Conservation (phyloP, 2,888 invertebrate species). For the Stenodera caucasica region DNA sequence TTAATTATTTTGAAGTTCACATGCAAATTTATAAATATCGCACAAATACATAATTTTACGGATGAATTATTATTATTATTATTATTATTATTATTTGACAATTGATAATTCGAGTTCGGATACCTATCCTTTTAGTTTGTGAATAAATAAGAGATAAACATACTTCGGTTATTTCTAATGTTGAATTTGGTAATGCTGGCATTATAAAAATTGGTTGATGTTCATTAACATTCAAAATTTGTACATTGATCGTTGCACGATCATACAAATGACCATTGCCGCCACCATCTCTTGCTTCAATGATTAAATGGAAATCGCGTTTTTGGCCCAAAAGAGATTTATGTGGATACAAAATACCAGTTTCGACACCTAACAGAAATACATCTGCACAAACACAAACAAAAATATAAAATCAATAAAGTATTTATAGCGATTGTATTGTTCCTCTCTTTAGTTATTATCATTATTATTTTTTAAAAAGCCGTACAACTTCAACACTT, state of each 20-base stretch:
- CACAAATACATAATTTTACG: too few species aligned
- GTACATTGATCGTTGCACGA: conserved; percentile 72
- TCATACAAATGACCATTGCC: conserved; percentile 69
- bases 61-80: too few species aligned
- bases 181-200: conserved; percentile 74
- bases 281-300: conserved; percentile 74
- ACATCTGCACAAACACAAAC: conserved; percentile 58
- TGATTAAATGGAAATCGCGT: conserved; percentile 57
- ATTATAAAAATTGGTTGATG: conserved; percentile 79
- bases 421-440: background rate
- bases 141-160: conserved; percentile 28
- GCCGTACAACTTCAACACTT: too few species aligned
- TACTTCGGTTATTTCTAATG: conserved; percentile 83
- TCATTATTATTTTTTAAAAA: too few species aligned
- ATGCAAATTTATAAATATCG: too few species aligned
- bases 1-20: too few species aligned
- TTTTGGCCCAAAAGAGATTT: conserved; percentile 69
- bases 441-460: too few species aligned
- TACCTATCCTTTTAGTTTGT: background rate
- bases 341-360: conserved; percentile 81
- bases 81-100: too few species aligned
- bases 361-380: conserved; percentile 74
- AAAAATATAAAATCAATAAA: conserved; percentile 6
- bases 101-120: background rate
- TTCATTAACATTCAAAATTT: conserved; percentile 78